phyloP scores from a whole-genome alignment of 2,797 vertebrate species.

The Sebastes vulpes region DNA sequence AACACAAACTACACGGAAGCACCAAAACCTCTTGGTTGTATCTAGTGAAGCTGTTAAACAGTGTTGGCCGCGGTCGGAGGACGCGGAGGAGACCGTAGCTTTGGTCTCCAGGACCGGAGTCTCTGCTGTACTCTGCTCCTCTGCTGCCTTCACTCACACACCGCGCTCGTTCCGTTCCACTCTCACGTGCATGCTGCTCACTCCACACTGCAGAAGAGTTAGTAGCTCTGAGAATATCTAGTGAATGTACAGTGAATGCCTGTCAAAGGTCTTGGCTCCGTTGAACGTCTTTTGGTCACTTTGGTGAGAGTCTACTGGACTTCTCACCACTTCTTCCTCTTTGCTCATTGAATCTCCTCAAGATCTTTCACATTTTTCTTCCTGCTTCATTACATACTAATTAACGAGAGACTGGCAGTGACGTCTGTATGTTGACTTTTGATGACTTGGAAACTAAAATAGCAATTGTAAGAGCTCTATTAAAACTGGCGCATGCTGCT shows the following conservation, averaged over 20 bases:
- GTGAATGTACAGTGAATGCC: accelerated
- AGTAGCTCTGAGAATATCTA: too few relatives aligned
- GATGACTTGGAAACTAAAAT: constrained; percentile 14
- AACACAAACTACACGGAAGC: too few relatives aligned
- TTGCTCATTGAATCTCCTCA: background rate
- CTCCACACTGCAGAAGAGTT: too few relatives aligned
- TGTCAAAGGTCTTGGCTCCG: background rate
- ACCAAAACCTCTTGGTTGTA: too few relatives aligned
- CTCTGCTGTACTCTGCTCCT: too few relatives aligned
- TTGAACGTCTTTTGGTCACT: background rate
- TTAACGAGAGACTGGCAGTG: background rate
- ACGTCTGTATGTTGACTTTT: constrained; percentile 5
- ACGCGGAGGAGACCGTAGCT: too few relatives aligned
- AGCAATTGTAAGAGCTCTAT: constrained; percentile 19
- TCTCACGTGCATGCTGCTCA: too few relatives aligned
- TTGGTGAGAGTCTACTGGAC: background rate
- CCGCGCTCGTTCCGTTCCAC: accelerated
- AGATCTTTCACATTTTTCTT: background rate
- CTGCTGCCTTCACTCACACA: too few relatives aligned
- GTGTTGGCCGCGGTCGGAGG: too few relatives aligned
- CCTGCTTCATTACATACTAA: background rate
- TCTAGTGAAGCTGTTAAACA: too few relatives aligned
- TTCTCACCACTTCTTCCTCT: background rate
- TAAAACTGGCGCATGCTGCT: constrained; percentile 19
- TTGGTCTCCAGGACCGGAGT: too few relatives aligned